Conservation (phyloP, 2,113 vertebrate species). For the Trematocara unimaculatum region DNA sequence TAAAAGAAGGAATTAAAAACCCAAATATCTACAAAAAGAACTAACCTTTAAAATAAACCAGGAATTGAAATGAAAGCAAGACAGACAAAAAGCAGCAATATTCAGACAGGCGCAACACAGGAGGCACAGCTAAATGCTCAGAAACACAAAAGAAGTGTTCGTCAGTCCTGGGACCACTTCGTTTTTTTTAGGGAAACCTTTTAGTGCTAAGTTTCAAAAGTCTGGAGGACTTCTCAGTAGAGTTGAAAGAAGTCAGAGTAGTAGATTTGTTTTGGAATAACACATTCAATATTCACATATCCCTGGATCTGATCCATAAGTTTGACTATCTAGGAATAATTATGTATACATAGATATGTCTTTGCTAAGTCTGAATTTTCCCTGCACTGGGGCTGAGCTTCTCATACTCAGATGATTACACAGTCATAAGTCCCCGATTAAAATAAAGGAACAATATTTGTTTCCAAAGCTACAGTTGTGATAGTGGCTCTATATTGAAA, state of each 20-base stretch:
- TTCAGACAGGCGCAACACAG: background rate
- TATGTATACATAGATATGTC: background rate
- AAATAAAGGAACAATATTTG: background rate
- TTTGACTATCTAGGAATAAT: background rate
- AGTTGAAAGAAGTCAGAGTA: background rate
- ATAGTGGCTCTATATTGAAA: background rate
- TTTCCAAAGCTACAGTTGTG: slow-evolving; percentile 1
- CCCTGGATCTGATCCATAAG: background rate
- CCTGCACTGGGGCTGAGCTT: background rate
- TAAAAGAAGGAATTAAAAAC: background rate
- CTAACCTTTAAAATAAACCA: background rate
- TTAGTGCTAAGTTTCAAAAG: background rate
- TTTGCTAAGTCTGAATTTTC: background rate
- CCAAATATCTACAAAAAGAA: background rate
- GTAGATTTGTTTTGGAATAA: background rate
- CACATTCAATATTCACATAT: background rate
- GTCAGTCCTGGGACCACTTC: background rate
- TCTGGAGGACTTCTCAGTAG: background rate
- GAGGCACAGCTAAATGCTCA: background rate
- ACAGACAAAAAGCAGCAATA: background rate
- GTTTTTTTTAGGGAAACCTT: background rate
- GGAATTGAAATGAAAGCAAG: background rate
- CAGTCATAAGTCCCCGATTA: background rate
- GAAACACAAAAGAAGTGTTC: background rate
- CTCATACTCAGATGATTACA: background rate